A percentile compares a stretch with the other conserved stretches of the same genome.
Evolutionary conservation across 2,113 vertebrate species (phyloP).

Genomic region (Cavia aperea): DNA sequence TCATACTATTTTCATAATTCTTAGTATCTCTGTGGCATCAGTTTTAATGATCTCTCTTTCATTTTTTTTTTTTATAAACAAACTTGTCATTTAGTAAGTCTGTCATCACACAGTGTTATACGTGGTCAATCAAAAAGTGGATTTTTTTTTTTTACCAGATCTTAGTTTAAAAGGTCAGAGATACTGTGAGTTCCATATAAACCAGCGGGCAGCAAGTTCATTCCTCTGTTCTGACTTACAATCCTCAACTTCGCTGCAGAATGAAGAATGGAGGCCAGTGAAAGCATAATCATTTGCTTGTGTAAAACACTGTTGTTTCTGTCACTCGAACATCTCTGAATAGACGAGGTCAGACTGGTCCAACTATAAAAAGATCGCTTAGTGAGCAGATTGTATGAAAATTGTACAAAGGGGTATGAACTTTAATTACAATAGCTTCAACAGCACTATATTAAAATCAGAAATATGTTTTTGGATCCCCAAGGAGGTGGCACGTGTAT

Average conservation of each 20-base stretch:
- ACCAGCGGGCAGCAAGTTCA: constrained; percentile 67
- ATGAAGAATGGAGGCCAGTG: constrained; percentile 72
- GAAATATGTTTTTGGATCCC: constrained; percentile 68
- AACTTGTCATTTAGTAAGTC: constrained; percentile 81
- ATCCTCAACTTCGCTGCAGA: constrained; percentile 66
- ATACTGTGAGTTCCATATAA: constrained; percentile 77
- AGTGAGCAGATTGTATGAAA: constrained; percentile 64
- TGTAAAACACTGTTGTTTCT: constrained; percentile 67
- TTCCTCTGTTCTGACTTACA: constrained; percentile 66
- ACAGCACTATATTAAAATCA: constrained; percentile 67
- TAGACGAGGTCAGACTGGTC: constrained; percentile 60
- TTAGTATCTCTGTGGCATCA: background rate
- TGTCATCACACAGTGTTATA: constrained; percentile 79
- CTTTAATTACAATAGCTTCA: constrained; percentile 56
- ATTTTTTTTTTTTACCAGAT: constrained; percentile 72
- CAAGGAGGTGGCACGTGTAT: constrained; percentile 28
- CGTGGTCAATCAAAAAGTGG: constrained; percentile 79
- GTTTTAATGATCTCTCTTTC: background rate
- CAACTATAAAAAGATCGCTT: constrained; percentile 53
- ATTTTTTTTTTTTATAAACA: constrained; percentile 72
- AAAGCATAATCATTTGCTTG: constrained; percentile 64
- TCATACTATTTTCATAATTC: background rate
- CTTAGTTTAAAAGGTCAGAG: constrained; percentile 76
- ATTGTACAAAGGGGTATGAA: constrained; percentile 72
- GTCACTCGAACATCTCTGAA: constrained; percentile 65